Conservation (phyloP, 2,113 vertebrate genomes). For the Beaufortia kweichowensis region DNA sequence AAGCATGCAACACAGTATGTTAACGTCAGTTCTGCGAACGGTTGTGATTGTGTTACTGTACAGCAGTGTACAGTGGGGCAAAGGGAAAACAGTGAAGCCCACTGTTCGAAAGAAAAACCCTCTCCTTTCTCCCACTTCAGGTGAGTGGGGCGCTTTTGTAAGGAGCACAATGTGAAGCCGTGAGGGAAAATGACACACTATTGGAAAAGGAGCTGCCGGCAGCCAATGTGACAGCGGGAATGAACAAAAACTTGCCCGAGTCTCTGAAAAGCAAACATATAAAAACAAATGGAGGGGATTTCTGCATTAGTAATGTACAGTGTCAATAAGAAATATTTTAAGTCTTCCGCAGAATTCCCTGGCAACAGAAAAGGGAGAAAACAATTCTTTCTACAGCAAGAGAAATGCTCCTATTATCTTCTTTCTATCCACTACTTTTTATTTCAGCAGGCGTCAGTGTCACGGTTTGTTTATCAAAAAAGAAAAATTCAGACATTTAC, state of each 20-base stretch:
- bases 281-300: background rate
- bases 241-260: background rate
- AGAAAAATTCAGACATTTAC: too few species aligned
- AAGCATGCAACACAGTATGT: background rate
- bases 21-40: background rate
- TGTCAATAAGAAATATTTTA: background rate
- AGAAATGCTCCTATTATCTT: background rate
- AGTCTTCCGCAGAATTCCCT: background rate
- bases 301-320: background rate
- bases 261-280: background rate
- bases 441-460: too few species aligned
- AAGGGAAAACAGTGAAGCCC: slow-evolving; percentile 18
- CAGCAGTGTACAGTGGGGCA: background rate
- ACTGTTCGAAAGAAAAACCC: slow-evolving; percentile 20
- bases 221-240: slow-evolving; percentile 14
- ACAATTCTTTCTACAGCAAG: background rate
- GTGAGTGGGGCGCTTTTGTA: slow-evolving; percentile 31
- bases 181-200: slow-evolving; percentile 14
- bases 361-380: background rate
- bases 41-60: too few species aligned
- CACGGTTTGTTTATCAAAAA: too few species aligned
- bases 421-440: too few species aligned
- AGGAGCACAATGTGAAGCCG: background rate
- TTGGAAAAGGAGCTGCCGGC: background rate
- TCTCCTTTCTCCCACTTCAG: slow-evolving; percentile 5